These are phyloP conservation scores for Branchinecta lynchi DNA, from an alignment of 1,140 invertebrate genomes.

Conservation along the genomic window DNA sequence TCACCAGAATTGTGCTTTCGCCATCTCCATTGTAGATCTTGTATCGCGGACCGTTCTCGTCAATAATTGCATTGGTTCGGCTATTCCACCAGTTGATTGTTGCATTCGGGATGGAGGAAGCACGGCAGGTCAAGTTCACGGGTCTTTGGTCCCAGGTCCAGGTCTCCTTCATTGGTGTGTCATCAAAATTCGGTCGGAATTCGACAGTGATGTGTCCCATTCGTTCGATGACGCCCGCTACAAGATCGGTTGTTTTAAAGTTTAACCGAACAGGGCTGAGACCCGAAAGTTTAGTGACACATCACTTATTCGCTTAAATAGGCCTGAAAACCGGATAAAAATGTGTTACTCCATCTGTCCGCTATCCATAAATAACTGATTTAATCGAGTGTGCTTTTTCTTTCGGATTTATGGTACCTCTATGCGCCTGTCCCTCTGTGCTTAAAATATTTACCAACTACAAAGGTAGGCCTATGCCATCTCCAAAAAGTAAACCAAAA, in stretches of 20 bases:
- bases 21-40: conserved; percentile 43
- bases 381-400: too few species aligned
- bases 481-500: too few species aligned
- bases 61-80: conserved; percentile 31
- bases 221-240: conserved; percentile 23
- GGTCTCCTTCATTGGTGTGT: conserved; percentile 45
- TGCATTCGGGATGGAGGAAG: conserved; percentile 76
- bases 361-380: too few species aligned
- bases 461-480: too few species aligned
- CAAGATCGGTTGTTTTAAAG: neutral
- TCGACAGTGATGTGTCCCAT: conserved; percentile 63
- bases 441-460: too few species aligned
- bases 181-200: conserved; percentile 58
- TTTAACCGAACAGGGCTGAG: too few species aligned
- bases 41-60: conserved; percentile 39
- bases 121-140: conserved; percentile 73
- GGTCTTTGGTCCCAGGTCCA: conserved; percentile 64
- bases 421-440: too few species aligned
- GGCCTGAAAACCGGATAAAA: too few species aligned
- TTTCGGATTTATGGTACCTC: too few species aligned
- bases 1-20: conserved; percentile 43
- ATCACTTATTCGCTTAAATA: too few species aligned
- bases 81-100: conserved; percentile 59
- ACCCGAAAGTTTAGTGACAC: too few species aligned
- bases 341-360: too few species aligned